Conservation (phyloP, 2,888 invertebrate species). For the Digitonthophagus gazella region DNA sequence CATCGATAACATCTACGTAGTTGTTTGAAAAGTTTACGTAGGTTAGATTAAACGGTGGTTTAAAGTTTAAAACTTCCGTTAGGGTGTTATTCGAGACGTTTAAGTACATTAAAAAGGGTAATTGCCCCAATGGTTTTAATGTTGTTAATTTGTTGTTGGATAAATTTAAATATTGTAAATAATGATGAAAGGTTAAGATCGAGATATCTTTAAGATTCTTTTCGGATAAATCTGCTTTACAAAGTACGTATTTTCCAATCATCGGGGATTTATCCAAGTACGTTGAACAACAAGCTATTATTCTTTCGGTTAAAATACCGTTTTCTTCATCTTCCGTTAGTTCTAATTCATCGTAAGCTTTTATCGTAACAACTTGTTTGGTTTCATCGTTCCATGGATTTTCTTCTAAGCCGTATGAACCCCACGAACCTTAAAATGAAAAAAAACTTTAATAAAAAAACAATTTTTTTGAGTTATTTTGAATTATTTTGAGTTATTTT, state of each 20-base stretch:
- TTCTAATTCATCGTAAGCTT: slow-evolving; percentile 32
- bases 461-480: background rate
- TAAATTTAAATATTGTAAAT: slow-evolving; percentile 60
- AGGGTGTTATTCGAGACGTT: slow-evolving; percentile 59
- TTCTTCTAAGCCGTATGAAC: slow-evolving; percentile 33
- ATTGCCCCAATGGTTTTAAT: slow-evolving; percentile 54
- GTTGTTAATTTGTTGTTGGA: slow-evolving; percentile 57
- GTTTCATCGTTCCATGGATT: slow-evolving; percentile 36
- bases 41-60: slow-evolving; percentile 61
- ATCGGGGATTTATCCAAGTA: slow-evolving; percentile 58
- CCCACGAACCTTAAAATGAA: slow-evolving; percentile 34
- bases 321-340: slow-evolving; percentile 40
- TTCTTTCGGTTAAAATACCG: slow-evolving; percentile 56
- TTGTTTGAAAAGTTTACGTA: slow-evolving; percentile 62
- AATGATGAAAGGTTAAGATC: slow-evolving; percentile 56
- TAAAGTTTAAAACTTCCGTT: slow-evolving; percentile 55
- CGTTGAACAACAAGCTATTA: slow-evolving; percentile 55
- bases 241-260: slow-evolving; percentile 55
- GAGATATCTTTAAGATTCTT: slow-evolving; percentile 52
- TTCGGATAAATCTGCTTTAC: slow-evolving; percentile 50
- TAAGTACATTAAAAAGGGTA: slow-evolving; percentile 59
- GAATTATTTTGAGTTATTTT: background rate
- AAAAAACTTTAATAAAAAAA: background rate
- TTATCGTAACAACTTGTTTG: slow-evolving; percentile 31
- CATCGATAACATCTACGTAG: slow-evolving; percentile 54